Evolutionary conservation across 2,113 vertebrate genomes (phyloP).

Genomic region (Sinocyclocheilus maitianheensis): DNA sequence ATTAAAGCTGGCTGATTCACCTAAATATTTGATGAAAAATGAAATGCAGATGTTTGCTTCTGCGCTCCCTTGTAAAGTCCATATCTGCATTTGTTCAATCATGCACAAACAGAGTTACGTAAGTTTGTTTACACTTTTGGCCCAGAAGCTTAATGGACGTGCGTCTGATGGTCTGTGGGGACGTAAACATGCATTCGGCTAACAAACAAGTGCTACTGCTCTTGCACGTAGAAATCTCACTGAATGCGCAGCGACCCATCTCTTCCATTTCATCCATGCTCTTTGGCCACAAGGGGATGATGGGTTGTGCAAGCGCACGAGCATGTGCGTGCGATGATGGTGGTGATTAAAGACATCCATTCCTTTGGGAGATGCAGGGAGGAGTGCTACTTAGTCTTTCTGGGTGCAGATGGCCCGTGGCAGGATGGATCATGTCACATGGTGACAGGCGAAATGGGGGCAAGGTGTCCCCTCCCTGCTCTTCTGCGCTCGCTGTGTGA

Average conservation of each 20-base stretch:
- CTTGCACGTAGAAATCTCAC: not conserved
- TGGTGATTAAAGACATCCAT: slow-evolving; percentile 41
- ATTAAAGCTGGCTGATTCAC: not conserved
- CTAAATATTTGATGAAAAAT: slow-evolving; percentile 31
- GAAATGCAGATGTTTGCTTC: slow-evolving; percentile 28
- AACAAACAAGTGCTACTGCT: slow-evolving; percentile 24
- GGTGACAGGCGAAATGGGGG: slow-evolving; percentile 14
- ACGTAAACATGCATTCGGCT: slow-evolving; percentile 3
- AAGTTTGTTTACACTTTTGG: slow-evolving; percentile 39
- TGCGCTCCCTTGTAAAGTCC: not conserved
- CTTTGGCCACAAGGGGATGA: slow-evolving; percentile 8
- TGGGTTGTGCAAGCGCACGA: not conserved
- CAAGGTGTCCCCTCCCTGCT: slow-evolving; percentile 38
- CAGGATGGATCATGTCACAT: slow-evolving; percentile 52
- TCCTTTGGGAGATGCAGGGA: slow-evolving; percentile 28
- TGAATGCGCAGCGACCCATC: slow-evolving; percentile 18
- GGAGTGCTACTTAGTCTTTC: slow-evolving; percentile 23
- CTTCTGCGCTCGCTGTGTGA: not conserved
- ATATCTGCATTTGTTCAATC: slow-evolving; percentile 35
- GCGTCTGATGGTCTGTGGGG: slow-evolving; percentile 4
- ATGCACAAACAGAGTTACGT: slow-evolving; percentile 25
- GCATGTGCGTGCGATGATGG: slow-evolving; percentile 10
- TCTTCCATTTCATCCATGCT: slow-evolving; percentile 14
- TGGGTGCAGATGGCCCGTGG: slow-evolving; percentile 53
- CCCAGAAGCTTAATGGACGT: slow-evolving; percentile 31